phyloP scores from a whole-genome alignment of 2,888 invertebrate genomes.

The Eutolmus rufibarbis region DNA sequence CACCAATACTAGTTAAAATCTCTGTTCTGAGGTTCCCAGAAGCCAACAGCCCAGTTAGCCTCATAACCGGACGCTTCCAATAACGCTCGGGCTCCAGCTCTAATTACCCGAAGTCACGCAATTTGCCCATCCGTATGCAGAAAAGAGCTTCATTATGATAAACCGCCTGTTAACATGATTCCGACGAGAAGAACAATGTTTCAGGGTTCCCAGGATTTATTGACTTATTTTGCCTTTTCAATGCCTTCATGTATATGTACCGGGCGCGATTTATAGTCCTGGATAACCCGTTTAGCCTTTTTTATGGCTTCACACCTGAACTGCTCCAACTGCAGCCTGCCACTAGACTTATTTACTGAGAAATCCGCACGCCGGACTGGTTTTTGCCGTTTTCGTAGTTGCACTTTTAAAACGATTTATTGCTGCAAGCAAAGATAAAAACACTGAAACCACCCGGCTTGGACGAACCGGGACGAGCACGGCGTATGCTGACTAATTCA shows the following conservation, averaged over 20 bases:
- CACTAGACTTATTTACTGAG: conserved; percentile 44
- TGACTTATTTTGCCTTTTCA: conserved; percentile 47
- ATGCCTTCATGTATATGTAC: conserved; percentile 46
- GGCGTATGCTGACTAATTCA: conserved; percentile 7
- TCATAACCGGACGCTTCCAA: conserved; percentile 47
- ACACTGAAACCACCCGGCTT: conserved; percentile 23
- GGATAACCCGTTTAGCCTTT: conserved; percentile 40
- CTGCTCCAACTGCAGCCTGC: conserved; percentile 8
- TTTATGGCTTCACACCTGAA: conserved; percentile 46
- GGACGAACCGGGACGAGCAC: background rate
- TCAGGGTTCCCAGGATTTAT: conserved; percentile 45
- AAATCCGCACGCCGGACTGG: conserved; percentile 34
- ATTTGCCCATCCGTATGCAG: conserved; percentile 28
- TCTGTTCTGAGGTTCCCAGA: background rate
- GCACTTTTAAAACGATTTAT: conserved; percentile 44
- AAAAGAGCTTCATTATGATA: conserved; percentile 41
- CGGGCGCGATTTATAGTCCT: conserved; percentile 39
- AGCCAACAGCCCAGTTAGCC: conserved; percentile 38
- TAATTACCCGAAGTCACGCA: conserved; percentile 45
- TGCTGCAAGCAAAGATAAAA: conserved; percentile 36
- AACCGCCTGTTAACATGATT: conserved; percentile 49
- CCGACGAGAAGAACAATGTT: conserved; percentile 42
- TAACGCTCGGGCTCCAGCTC: conserved; percentile 35
- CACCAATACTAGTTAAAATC: background rate
- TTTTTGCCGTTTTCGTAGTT: conserved; percentile 32